A percentile compares a stretch with the other conserved stretches of the same genome.
phyloP scores from a whole-genome alignment of 2,113 vertebrate genomes.

The Ptychochromis oligacanthus region DNA sequence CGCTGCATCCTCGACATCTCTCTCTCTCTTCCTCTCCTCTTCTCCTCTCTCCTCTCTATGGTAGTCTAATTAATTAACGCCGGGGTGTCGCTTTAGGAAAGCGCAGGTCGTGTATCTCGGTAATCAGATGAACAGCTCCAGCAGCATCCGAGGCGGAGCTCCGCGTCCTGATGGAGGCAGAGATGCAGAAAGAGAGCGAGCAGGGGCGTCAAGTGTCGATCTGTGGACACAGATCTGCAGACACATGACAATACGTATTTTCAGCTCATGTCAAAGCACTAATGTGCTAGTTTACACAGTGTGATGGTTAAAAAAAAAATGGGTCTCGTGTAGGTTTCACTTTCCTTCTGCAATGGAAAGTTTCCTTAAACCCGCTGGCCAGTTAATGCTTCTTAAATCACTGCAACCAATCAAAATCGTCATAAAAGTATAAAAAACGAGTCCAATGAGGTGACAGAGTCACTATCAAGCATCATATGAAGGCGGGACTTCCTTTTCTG shows the following conservation, averaged over 20 bases:
- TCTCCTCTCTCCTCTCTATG: not conserved
- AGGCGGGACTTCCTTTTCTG: not conserved
- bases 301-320: not conserved
- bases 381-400: not conserved
- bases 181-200: conserved; percentile 5
- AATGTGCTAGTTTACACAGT: not conserved
- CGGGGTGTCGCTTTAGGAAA: conserved; percentile 46
- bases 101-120: conserved; percentile 33
- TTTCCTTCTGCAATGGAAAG: not conserved
- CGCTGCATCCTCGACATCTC: conserved; percentile 52
- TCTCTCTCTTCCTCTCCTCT: conserved; percentile 58
- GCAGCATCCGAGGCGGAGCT: conserved; percentile 59
- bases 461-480: not conserved
- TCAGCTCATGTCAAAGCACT: not conserved
- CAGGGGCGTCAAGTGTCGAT: not conserved
- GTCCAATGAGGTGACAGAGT: not conserved
- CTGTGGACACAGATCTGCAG: not conserved
- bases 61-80: conserved; percentile 13
- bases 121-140: conserved; percentile 48
- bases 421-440: too few species aligned
- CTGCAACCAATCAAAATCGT: too few species aligned
- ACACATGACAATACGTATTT: not conserved
- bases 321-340: not conserved
- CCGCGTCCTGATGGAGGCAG: not conserved
- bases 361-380: not conserved